Evolutionary conservation across 2,888 invertebrate genomes (phyloP).

Genomic region (Drosophila prostipennis): DNA sequence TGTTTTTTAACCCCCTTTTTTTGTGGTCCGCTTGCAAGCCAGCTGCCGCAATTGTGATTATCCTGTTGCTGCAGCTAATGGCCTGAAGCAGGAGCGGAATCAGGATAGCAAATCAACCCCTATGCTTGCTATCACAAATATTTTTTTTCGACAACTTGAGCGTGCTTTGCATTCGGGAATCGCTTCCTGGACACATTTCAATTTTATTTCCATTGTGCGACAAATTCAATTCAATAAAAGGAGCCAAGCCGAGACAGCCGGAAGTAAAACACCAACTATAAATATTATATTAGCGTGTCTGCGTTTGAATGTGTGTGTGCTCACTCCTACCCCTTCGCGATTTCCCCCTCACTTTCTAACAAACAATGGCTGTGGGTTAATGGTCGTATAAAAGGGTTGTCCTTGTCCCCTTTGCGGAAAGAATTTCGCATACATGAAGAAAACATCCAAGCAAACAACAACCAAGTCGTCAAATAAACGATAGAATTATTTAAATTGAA

Average conservation of each 20-base stretch:
- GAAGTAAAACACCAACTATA: slow-evolving; percentile 77
- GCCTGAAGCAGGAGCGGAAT: slow-evolving; percentile 19
- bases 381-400: slow-evolving; percentile 67
- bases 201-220: slow-evolving; percentile 51
- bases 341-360: slow-evolving; percentile 1
- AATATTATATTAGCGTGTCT: slow-evolving; percentile 73
- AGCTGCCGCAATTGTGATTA: slow-evolving; percentile 53
- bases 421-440: slow-evolving; percentile 37
- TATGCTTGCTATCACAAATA: slow-evolving; percentile 3
- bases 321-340: slow-evolving; percentile 14
- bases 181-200: slow-evolving; percentile 58
- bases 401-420: slow-evolving; percentile 50
- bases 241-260: slow-evolving; percentile 52
- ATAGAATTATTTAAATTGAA: slow-evolving; percentile 52
- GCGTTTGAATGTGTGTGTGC: slow-evolving; percentile 25
- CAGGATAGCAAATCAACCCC: slow-evolving; percentile 52
- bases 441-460: slow-evolving; percentile 24
- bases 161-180: slow-evolving; percentile 57
- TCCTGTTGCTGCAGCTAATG: slow-evolving; percentile 65
- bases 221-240: slow-evolving; percentile 63
- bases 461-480: slow-evolving; percentile 31
- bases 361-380: slow-evolving; percentile 27
- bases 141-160: slow-evolving; percentile 11
- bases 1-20: slow-evolving; percentile 14
- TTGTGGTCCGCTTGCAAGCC: not conserved